phyloP scores from a whole-genome alignment of 1,140 invertebrate species.

The Dermatophagoides farinae region DNA sequence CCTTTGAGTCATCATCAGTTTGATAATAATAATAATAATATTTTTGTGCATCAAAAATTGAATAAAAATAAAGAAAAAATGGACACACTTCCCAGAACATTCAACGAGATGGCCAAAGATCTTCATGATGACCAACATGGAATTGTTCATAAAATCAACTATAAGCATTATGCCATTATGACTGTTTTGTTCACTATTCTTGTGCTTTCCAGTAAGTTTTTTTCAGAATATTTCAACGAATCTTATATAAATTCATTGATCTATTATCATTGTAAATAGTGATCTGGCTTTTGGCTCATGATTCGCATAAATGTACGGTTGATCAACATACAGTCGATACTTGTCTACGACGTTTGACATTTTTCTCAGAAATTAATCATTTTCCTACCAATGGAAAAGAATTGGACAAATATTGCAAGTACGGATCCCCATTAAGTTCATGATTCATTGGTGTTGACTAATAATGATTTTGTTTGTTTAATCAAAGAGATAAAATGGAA shows the following conservation, averaged over 20 bases:
- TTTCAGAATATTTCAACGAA: neutral
- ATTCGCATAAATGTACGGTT: slow-evolving; percentile 2
- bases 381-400: neutral
- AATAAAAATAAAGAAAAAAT: too few species aligned
- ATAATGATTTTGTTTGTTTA: too few species aligned
- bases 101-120: too few species aligned
- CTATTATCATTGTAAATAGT: neutral
- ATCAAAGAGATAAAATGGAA: neutral
- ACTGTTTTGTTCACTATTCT: neutral
- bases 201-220: slow-evolving; percentile 1
- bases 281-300: neutral
- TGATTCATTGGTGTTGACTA: too few species aligned
- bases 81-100: too few species aligned
- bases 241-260: neutral
- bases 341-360: neutral
- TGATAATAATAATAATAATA: too few species aligned
- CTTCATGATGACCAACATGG: too few species aligned
- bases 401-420: slow-evolving; percentile 2
- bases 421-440: too few species aligned
- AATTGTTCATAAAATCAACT: neutral
- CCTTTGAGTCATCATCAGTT: too few species aligned
- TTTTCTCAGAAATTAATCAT: slow-evolving; percentile 2
- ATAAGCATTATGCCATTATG: neutral
- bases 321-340: neutral
- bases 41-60: too few species aligned